phyloP scores from a whole-genome alignment of 2,797 vertebrate genomes.

The Prunella strophiata region DNA sequence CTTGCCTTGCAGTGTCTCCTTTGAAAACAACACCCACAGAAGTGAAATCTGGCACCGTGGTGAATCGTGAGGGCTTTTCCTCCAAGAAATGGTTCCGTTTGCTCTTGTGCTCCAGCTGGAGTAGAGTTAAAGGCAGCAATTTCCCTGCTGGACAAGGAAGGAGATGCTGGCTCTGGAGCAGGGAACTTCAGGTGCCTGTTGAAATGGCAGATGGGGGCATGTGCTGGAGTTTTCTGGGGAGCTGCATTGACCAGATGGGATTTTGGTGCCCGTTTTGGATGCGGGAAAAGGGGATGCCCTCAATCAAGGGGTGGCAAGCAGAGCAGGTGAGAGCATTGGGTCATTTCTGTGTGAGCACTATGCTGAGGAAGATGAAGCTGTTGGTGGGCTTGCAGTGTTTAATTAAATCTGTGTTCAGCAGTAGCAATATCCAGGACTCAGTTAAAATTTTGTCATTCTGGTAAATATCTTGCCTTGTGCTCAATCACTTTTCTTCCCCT shows the following conservation, averaged over 20 bases:
- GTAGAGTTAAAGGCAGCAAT: background rate
- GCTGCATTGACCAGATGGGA: accelerated
- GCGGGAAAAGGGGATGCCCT: accelerated
- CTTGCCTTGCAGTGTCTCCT: background rate
- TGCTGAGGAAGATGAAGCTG: background rate
- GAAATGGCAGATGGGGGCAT: background rate
- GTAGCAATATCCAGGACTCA: background rate
- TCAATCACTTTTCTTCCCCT: background rate
- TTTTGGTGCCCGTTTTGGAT: background rate
- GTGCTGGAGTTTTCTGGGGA: background rate
- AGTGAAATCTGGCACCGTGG: background rate
- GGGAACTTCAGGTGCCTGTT: background rate
- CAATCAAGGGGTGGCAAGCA: accelerated
- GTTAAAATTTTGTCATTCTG: background rate
- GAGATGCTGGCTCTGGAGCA: background rate
- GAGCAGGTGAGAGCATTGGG: accelerated
- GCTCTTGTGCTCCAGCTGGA: background rate
- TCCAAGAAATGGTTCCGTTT: background rate
- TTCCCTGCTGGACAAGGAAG: background rate
- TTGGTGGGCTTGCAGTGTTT: background rate
- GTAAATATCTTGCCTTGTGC: background rate
- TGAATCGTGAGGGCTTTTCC: background rate
- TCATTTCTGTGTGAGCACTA: accelerated
- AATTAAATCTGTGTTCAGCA: background rate
- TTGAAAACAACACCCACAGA: background rate